Base-by-base conservation (phyloP, 2,113 vertebrate genomes). In the Aldabrachelys gigantea region DNA sequence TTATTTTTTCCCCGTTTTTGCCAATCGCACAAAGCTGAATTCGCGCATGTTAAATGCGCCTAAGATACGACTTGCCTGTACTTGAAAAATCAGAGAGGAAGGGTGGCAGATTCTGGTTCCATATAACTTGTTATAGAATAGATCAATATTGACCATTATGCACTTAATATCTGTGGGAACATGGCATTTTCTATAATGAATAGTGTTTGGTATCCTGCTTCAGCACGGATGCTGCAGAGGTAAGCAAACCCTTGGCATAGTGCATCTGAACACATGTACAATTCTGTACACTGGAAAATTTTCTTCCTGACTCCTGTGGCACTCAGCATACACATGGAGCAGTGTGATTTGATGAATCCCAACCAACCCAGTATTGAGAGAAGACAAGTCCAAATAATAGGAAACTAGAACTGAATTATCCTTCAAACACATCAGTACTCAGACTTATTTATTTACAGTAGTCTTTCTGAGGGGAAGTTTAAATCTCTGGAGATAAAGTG, bases 121-220 rank as follows among this genome's bases (percentile, higher is more conserved):
- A 6, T 76, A 25, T 25, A 44, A 44, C 11, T 25, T 44, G 72
- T 41, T 76, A 76, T 76, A 76, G 19, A 75, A 22, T 10, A 41
- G 38, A n/a, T 62, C 29, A 31, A 11, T 72, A 38, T 69, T 41
- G 69, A 72, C 69, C 8, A 38, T 38, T 38, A 72, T 21, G 8
- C 35, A 10, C 1, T 11, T 24, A 47, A 0, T 0, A 4, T 3
- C 59, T 41, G 21, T 41, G 21, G 69, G 41, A 41, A 76, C 13
- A 29, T 44, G 14, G 44, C 13, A 29, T 49, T 78, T 49, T 49
- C 7, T 1, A 0, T 0, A 57, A 57, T 9, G 57, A 41, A 3
- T 35, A 25, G 0, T 0, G 27, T 38, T 25, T 5, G 38, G 56
- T 3, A 29, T 1, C 0, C 29, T 2, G 22, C 24, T 0, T 31